Conservation (phyloP, 1,140 invertebrate species). For the Hyles vespertilio region DNA sequence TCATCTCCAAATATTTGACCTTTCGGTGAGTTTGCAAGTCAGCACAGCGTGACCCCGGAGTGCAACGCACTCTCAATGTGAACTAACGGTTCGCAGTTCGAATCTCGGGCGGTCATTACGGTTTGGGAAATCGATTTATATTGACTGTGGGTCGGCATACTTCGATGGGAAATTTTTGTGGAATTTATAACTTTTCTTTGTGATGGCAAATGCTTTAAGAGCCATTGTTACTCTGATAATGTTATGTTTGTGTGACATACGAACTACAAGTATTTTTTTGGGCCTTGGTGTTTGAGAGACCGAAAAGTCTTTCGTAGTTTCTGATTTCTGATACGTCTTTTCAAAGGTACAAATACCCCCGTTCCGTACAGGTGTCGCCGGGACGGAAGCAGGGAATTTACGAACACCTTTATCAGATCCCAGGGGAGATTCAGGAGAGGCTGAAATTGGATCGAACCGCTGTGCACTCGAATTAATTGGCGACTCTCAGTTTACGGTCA, state of each 20-base stretch:
- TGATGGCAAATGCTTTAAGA: background rate
- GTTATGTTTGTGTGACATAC: too few species aligned
- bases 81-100: conserved; percentile 29
- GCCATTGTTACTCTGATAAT: too few species aligned
- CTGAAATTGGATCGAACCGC: too few species aligned
- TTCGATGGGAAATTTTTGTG: background rate
- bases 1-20: conserved; percentile 24
- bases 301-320: too few species aligned
- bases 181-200: background rate
- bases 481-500: too few species aligned
- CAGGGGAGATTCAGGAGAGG: too few species aligned
- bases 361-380: conserved; percentile 24
- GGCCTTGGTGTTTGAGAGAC: too few species aligned
- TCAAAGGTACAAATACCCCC: conserved; percentile 36
- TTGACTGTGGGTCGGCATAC: background rate
- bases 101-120: background rate
- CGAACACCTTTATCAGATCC: conserved; percentile 21
- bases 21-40: conserved; percentile 14
- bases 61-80: conserved; percentile 37
- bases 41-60: conserved; percentile 28
- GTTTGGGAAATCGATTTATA: conserved; percentile 17
- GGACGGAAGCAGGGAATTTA: conserved; percentile 27
- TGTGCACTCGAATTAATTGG: too few species aligned
- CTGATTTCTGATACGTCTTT: too few species aligned
- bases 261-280: too few species aligned